Conservation (phyloP, 2,797 vertebrate genomes). For the Phrynocephalus vlangalii region DNA sequence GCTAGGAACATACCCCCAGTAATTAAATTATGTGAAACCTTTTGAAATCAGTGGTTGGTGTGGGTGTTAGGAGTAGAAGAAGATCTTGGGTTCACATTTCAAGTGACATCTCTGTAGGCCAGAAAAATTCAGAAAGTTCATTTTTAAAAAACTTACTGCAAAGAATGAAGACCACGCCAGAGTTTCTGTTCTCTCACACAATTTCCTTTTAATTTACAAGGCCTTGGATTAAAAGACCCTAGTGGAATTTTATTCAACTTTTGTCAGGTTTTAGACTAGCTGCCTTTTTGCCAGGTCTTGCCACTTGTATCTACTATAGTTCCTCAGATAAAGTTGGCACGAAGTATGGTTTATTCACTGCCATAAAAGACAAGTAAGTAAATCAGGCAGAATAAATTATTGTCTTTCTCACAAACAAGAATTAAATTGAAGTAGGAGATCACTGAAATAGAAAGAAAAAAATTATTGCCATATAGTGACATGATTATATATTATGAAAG, state of each 20-base stretch:
- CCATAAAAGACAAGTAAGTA: not conserved
- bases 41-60: not conserved
- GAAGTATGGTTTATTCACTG: not conserved
- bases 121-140: not conserved
- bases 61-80: not conserved
- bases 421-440: not conserved
- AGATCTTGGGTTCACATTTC: not conserved
- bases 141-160: not conserved
- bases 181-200: not conserved
- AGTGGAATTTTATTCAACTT: conserved; percentile 1
- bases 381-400: not conserved
- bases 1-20: not conserved
- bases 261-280: not conserved
- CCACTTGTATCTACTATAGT: not conserved
- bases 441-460: not conserved
- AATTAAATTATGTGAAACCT: not conserved
- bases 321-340: not conserved
- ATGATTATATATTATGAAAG: not conserved
- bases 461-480: not conserved
- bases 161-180: not conserved
- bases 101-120: conserved; percentile 5
- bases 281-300: not conserved
- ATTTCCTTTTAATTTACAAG: not conserved
- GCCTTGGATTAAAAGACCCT: not conserved
- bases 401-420: not conserved